These are phyloP conservation scores for Stomatorhinus walkeri DNA, from an alignment of 2,797 vertebrate genomes.

Conservation along the genomic window DNA sequence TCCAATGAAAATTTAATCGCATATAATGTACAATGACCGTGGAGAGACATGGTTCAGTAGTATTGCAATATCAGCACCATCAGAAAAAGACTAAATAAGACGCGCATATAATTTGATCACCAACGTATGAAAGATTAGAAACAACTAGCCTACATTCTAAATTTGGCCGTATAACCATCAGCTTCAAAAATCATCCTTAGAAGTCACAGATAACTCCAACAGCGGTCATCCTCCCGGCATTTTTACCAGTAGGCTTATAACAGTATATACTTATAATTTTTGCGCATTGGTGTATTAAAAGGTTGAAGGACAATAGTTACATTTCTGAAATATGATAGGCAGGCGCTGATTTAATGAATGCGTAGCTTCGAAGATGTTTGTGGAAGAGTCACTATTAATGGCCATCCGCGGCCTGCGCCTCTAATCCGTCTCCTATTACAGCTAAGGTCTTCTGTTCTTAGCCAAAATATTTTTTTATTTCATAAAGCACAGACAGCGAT, in stretches of 20 bases:
- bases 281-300: neutral
- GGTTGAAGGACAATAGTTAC: neutral
- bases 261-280: neutral
- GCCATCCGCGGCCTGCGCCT: conserved; percentile 2
- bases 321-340: conserved; percentile 12
- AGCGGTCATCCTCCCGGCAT: neutral
- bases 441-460: conserved; percentile 24
- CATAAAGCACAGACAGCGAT: neutral
- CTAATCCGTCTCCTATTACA: conserved; percentile 26
- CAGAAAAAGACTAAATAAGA: neutral
- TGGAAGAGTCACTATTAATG: conserved; percentile 18
- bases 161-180: neutral
- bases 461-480: neutral
- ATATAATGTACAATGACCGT: neutral
- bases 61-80: neutral
- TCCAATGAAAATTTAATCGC: neutral
- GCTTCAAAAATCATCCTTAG: neutral
- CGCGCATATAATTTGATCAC: neutral
- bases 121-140: neutral
- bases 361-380: neutral
- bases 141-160: neutral
- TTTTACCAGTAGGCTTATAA: neutral
- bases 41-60: neutral
- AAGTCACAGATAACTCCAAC: neutral
- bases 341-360: conserved; percentile 4